phyloP scores from a whole-genome alignment of 2,888 invertebrate genomes.

The Scrobipalpa costella region DNA sequence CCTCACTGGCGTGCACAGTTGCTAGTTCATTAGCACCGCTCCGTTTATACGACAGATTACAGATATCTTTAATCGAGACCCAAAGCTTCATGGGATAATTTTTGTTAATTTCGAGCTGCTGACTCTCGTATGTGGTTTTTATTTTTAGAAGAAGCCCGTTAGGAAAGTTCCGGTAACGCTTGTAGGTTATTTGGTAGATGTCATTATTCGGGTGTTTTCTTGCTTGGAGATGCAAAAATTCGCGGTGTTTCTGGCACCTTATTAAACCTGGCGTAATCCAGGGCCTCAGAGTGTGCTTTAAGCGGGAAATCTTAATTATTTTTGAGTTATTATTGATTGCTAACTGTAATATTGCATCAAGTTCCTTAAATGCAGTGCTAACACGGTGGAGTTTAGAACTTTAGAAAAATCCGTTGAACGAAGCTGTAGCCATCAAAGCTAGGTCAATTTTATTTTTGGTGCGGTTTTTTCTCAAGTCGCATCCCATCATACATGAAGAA shows the following conservation, averaged over 20 bases:
- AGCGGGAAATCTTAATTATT: not conserved
- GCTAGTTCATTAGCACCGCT: not conserved
- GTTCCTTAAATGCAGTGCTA: not conserved
- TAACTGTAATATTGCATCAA: not conserved
- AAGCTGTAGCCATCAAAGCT: no score
- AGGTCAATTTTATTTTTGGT: not conserved
- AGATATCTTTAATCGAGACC: no score
- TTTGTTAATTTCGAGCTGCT: not conserved
- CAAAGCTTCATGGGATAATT: conserved; percentile 4
- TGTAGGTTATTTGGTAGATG: not conserved
- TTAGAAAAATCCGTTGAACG: no score
- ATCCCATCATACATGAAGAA: conserved; percentile 2
- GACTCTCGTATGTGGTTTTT: not conserved
- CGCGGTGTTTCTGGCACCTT: conserved; percentile 16
- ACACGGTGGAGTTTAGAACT: no score
- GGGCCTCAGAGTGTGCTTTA: conserved; percentile 7
- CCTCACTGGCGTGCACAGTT: not conserved
- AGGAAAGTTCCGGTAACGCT: conserved; percentile 5
- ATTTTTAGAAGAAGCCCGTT: not conserved
- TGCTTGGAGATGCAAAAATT: conserved; percentile 14
- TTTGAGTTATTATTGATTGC: not conserved
- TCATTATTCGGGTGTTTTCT: conserved; percentile 12
- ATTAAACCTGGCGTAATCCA: no score
- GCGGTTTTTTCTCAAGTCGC: not conserved
- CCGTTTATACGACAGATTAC: not conserved